Percentiles rank a stretch among this genome's conserved stretches.
Conservation (phyloP, 2,797 vertebrate species). For the Limosa lapponica region DNA sequence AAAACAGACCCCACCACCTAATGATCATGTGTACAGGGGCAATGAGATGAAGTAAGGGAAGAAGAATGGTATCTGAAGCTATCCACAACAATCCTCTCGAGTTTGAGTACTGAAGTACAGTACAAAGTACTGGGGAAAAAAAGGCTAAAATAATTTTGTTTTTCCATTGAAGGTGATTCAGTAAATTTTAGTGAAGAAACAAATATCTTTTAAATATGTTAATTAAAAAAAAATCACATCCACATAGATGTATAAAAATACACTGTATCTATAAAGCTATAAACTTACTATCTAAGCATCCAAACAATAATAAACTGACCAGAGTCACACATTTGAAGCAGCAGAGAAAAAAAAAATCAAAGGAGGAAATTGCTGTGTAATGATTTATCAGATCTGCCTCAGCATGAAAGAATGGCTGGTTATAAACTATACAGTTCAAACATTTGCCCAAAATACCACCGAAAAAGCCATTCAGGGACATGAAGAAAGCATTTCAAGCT, state of each 20-base stretch:
- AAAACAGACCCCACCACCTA: neutral
- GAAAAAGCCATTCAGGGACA: neutral
- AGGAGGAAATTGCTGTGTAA: neutral
- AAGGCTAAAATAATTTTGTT: neutral
- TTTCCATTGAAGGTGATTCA: neutral
- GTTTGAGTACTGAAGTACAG: neutral
- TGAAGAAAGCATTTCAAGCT: neutral
- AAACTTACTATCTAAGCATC: neutral
- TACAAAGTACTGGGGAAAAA: neutral
- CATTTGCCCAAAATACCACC: neutral
- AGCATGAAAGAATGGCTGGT: neutral
- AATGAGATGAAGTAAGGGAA: neutral
- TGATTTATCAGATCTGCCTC: neutral
- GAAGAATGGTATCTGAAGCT: neutral
- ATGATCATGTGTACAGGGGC: fast-evolving
- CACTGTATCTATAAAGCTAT: neutral
- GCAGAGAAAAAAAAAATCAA: neutral
- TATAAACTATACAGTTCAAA: neutral
- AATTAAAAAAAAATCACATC: neutral
- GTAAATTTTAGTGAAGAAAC: neutral
- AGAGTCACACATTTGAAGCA: neutral
- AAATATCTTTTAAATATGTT: neutral
- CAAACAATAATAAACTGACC: neutral
- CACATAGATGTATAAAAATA: too few species aligned
- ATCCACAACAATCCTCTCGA: neutral